Percentiles rank a stretch among this genome's conserved stretches.
Evolutionary conservation across 2,113 vertebrate genomes (phyloP).

Genomic region (Burhinus oedicnemus): DNA sequence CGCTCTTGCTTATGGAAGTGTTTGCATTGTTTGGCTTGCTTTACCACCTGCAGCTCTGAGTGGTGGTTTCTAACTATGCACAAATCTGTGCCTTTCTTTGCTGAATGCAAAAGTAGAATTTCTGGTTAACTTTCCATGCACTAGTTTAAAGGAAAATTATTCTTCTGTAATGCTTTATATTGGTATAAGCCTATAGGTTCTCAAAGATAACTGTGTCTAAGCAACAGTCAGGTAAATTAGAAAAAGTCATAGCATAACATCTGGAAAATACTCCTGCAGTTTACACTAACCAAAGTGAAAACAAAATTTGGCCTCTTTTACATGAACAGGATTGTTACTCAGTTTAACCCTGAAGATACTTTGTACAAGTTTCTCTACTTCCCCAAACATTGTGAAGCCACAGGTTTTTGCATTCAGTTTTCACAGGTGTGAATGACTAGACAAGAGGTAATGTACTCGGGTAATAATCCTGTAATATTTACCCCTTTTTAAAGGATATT

Average conservation of each 20-base stretch:
- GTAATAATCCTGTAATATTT: not conserved
- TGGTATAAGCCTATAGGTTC: not conserved
- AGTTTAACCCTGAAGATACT: not conserved
- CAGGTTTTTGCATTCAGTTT: not conserved
- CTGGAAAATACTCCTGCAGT: not conserved
- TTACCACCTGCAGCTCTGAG: not conserved
- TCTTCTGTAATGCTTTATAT: not conserved
- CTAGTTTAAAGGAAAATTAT: not conserved
- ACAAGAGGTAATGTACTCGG: not conserved
- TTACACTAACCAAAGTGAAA: not conserved
- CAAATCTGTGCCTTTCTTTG: not conserved
- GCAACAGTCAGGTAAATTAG: not conserved
- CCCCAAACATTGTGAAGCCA: not conserved
- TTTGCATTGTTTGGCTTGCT: not conserved
- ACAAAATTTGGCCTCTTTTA: not conserved
- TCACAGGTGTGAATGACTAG: not conserved
- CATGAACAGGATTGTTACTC: not conserved
- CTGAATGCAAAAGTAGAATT: not conserved
- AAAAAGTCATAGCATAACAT: not conserved
- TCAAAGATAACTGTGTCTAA: not conserved
- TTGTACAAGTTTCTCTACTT: not conserved
- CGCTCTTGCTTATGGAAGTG: not conserved
- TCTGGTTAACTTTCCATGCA: not conserved
- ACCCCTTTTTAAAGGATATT: not conserved
- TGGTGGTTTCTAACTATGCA: not conserved